Evolutionary conservation across 2,888 invertebrate species (phyloP), one percentile per base, ranked within the genome.

Genomic region (Axea sp.): DNA sequence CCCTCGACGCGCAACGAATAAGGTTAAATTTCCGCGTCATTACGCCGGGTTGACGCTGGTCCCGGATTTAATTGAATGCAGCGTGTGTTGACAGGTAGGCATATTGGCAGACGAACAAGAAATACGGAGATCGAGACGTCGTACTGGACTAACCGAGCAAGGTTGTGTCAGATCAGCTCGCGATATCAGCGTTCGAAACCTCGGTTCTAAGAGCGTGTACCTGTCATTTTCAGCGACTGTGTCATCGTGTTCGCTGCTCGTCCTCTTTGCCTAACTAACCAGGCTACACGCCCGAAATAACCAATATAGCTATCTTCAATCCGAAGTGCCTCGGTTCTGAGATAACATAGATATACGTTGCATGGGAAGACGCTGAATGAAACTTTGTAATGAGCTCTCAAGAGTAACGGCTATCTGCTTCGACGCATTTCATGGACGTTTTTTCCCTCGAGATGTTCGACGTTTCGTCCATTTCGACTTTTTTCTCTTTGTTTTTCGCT

Each of bases 51-150:
- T 76, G 81, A 78, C 80, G 80, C 81, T 80, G 81, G 83, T 79
- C 78, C 77, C 78, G 80, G 78, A 82, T 79, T 83, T 87, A 87
- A 86, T 87, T 85, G 86, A 87, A 86, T 86, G 83, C 83, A 86
- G 85, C 84, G 85, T 87, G 86, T 87, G 86, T 86, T 86, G 86
- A 87, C 86, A 87, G 85, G 82, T 80, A 81, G 83, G 83, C 82
- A 83, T 86, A 86, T 87, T 85, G 86, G 84, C 85, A 86, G 86
- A 83, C 82, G 75, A 78, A 84, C 80, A 81, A 80, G 81, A 75
- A 71, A 74, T 71, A 64, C 59, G 72, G 73, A 73, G 76, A 72
- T 77, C 59, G 79, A 80, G 82, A 78, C 57, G 80, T 78, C 72
- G 73, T 35, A 49, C 37, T 8, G 35, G 78, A 75, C 78, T 78